Base-by-base conservation (phyloP, 2,797 vertebrate genomes). In the Heliangelus exortis region DNA sequence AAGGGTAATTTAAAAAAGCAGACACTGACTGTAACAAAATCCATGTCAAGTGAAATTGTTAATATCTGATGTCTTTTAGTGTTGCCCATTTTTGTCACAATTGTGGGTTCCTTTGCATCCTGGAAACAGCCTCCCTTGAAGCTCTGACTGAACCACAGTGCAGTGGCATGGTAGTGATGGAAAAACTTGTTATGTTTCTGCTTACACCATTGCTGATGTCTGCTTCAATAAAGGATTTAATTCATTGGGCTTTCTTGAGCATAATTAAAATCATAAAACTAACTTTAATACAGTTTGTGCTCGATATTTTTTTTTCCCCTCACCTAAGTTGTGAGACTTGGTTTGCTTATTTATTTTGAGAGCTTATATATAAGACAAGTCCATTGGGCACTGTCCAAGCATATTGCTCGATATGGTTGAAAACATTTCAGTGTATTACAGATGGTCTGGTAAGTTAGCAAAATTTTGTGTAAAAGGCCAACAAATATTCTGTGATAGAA, bases 131-230 rank as follows among this genome's bases (percentile, higher is more conserved):
- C 8, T 14, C 31, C 17, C 19, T 25, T 12, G 23, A 50, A 82
- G 65, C 1, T 0, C 55, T 50, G 41, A 7, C 66, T 43, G 50
- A 61, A 31, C 43, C 61, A 22, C 1, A 0, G 48, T 11, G 15
- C 45, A 23, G 33, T 47, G 20, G 7, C 54, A 41, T 29, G 39
- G 25, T 76, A 76, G 71, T 39, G 48, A 7, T 58, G 18, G 23
- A 51, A 4, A 58, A 48, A 15, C 15, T 59, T 34, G 10, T 57
- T 18, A 15, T 29, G n/a, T 34, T 76, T 43, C 36, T 69, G 36
- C 36, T 51, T 45, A 29, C 26, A 15, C 43, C 58, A 29, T 51
- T 69, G 53, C 71, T 54, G 65, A 48, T 82, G 23, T 55, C 78
- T 61, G 33, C 58, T 76, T 41, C 76, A 71, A 57, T 33, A 28